These are phyloP conservation scores for Bos javanicus DNA, from an alignment of 2,113 vertebrate species.

Conservation along the genomic window DNA sequence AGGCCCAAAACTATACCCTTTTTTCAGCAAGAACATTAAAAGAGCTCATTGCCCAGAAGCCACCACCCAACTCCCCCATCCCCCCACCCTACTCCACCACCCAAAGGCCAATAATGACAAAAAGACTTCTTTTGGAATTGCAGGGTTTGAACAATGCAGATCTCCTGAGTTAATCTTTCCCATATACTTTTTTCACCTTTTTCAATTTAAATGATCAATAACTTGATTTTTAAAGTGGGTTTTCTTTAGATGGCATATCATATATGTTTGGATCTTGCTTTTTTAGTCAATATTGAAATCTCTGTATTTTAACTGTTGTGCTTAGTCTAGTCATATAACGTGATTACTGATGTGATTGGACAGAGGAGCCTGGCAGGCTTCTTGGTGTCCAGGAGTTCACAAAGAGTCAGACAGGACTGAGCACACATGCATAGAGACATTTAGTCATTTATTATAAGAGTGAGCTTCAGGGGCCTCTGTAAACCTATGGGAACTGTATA, in stretches of 20 bases:
- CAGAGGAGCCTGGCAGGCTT: not conserved
- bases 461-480: not conserved
- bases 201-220: not conserved
- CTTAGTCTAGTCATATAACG: not conserved
- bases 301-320: not conserved
- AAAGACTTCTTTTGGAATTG: not conserved
- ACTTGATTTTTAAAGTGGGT: not conserved
- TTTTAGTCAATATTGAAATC: not conserved
- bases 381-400: not conserved
- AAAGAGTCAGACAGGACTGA: not conserved
- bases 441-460: not conserved
- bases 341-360: not conserved
- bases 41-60: not conserved
- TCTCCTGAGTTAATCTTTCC: not conserved
- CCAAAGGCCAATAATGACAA: not conserved
- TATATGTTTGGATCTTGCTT: not conserved
- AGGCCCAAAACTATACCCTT: not conserved
- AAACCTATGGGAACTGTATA: not conserved
- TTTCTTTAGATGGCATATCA: not conserved
- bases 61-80: rapidly evolving
- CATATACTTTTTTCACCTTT: not conserved
- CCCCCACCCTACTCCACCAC: no score
- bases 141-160: not conserved
- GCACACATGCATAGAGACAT: not conserved
- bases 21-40: not conserved